phyloP scores from a whole-genome alignment of 2,113 vertebrate genomes.

The Speoplatyrhinus poulsoni region DNA sequence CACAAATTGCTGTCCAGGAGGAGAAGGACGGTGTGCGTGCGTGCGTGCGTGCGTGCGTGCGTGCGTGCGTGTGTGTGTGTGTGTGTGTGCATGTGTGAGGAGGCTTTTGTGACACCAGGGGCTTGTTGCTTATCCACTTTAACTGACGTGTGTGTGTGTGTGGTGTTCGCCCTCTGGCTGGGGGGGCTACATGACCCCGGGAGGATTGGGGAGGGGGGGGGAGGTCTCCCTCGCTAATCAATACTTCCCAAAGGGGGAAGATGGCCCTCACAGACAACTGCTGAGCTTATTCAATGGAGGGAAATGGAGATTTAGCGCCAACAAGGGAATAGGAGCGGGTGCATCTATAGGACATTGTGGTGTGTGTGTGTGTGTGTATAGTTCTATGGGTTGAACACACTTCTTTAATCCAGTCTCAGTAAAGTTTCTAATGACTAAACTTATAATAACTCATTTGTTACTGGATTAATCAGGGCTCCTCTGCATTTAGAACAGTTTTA shows the following conservation, averaged over 20 bases:
- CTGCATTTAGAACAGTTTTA: background rate
- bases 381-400: background rate
- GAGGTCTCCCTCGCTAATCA: conserved; percentile 81
- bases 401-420: no score
- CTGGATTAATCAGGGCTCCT: background rate
- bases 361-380: conserved; percentile 5
- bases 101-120: no score
- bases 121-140: no score
- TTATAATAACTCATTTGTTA: no score
- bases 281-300: conserved; percentile 76
- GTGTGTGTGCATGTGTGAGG: no score
- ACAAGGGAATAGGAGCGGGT: conserved; percentile 52
- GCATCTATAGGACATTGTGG: background rate
- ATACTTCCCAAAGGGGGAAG: conserved; percentile 89
- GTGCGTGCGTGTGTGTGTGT: no score
- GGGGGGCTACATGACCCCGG: conserved; percentile 44
- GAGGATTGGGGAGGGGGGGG: conserved; percentile 54
- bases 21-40: conserved; percentile 49
- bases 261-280: conserved; percentile 80
- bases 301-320: conserved; percentile 61
- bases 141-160: no score
- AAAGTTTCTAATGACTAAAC: no score
- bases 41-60: no score
- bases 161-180: no score
- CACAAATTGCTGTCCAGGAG: background rate